Conservation (phyloP, 2,888 invertebrate species). For the Lithophane leautieri region DNA sequence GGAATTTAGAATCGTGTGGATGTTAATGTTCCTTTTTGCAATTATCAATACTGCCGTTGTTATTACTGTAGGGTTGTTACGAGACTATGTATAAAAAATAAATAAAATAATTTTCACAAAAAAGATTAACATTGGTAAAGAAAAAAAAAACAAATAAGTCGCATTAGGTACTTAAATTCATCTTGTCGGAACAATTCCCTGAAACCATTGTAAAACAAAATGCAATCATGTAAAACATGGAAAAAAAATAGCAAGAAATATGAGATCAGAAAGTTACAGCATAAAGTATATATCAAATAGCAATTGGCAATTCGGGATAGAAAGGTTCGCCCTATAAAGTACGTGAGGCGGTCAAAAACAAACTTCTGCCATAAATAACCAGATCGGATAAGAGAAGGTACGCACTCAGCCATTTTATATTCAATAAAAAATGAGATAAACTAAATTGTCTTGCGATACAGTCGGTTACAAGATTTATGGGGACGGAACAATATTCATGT, state of each 20-base stretch:
- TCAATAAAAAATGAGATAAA: conserved; percentile 89
- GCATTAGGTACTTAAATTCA: conserved; percentile 19
- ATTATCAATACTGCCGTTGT: conserved; percentile 22
- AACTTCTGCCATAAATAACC: conserved; percentile 90
- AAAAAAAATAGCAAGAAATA: conserved; percentile 81
- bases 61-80: neutral
- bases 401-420: conserved; percentile 88
- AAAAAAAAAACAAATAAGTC: conserved; percentile 7
- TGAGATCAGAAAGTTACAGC: conserved; percentile 85
- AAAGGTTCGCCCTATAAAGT: conserved; percentile 89
- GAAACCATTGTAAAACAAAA: conserved; percentile 63
- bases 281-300: conserved; percentile 88
- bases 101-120: conserved; percentile 1
- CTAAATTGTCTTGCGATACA: conserved; percentile 85
- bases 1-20: conserved; percentile 7
- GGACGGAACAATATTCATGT: conserved; percentile 69
- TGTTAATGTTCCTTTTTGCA: conserved; percentile 37
- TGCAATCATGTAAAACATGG: conserved; percentile 72
- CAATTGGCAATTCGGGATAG: conserved; percentile 89
- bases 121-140: neutral
- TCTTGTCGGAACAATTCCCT: conserved; percentile 19
- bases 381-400: conserved; percentile 89
- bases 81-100: neutral
- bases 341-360: conserved; percentile 90
- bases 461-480: conserved; percentile 80